These are phyloP conservation scores for Grapholita molesta DNA, from an alignment of 1,140 invertebrate species.

Conservation along the genomic window DNA sequence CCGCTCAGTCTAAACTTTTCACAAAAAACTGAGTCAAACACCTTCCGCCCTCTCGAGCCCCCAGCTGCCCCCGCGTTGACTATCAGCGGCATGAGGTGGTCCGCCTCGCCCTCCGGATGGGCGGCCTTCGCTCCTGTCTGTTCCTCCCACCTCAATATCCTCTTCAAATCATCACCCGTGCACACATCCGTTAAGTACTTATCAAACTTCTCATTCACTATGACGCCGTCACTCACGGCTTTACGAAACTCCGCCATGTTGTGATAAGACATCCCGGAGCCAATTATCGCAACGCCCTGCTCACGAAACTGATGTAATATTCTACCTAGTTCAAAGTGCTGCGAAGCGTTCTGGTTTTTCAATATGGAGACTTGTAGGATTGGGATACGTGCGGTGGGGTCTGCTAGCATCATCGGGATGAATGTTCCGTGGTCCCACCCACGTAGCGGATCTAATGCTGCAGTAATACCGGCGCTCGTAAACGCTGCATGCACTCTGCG, in stretches of 20 bases:
- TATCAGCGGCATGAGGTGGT: conserved; percentile 18
- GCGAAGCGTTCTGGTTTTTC: conserved; percentile 24
- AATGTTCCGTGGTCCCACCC: conserved; percentile 63
- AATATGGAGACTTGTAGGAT: conserved; percentile 66
- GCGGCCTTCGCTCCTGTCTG: background rate
- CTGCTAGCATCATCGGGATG: conserved; percentile 69
- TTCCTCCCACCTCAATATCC: conserved; percentile 2
- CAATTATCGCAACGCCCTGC: background rate
- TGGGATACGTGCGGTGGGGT: conserved; percentile 60
- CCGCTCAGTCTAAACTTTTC: conserved; percentile 9
- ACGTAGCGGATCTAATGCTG: background rate
- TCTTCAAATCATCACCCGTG: background rate
- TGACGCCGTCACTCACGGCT: background rate
- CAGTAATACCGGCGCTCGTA: background rate
- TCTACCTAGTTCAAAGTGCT: background rate
- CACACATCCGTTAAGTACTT: background rate
- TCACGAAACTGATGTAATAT: background rate
- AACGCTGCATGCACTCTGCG: background rate
- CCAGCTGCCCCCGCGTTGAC: background rate
- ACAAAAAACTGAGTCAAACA: background rate
- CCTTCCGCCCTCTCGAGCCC: background rate
- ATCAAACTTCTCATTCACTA: conserved; percentile 14
- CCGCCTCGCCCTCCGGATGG: background rate
- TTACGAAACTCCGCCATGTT: conserved; percentile 8
- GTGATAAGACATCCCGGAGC: conserved; percentile 18